These are phyloP conservation scores for Calameuta pallipes DNA, from an alignment of 2,888 invertebrate species.

Conservation along the genomic window DNA sequence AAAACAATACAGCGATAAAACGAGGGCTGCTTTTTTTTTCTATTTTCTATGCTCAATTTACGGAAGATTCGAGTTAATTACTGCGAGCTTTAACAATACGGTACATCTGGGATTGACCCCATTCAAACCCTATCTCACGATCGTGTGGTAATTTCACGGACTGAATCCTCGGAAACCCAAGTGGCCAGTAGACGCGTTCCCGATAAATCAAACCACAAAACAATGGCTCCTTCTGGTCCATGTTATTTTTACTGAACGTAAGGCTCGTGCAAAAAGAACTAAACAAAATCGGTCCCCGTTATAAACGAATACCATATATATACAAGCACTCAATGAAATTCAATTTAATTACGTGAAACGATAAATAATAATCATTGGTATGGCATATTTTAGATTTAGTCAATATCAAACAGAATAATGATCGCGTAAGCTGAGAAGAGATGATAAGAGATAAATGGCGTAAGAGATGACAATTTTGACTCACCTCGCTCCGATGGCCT, in stretches of 20 bases:
- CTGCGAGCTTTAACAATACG: no score
- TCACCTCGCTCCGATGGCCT: slow-evolving; percentile 95
- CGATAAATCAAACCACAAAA: background rate
- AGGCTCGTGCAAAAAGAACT: no score
- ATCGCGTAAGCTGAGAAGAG: background rate
- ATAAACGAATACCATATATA: background rate
- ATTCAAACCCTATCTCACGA: background rate
- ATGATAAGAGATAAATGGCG: background rate
- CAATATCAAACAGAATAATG: background rate
- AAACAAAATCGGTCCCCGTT: background rate
- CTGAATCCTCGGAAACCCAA: background rate
- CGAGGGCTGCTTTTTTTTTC: background rate
- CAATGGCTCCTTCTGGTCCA: background rate
- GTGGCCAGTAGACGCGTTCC: background rate
- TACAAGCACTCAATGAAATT: no score
- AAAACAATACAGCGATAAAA: background rate
- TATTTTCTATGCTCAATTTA: no score
- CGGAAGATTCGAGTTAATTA: no score
- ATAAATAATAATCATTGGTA: no score
- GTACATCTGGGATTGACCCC: background rate
- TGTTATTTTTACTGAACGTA: background rate
- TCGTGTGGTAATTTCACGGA: background rate
- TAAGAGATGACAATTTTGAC: slow-evolving; percentile 43
- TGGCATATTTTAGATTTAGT: no score
- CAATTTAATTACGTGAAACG: no score